phyloP scores from a whole-genome alignment of 2,888 invertebrate species.

The Caenorhabditis afra region DNA sequence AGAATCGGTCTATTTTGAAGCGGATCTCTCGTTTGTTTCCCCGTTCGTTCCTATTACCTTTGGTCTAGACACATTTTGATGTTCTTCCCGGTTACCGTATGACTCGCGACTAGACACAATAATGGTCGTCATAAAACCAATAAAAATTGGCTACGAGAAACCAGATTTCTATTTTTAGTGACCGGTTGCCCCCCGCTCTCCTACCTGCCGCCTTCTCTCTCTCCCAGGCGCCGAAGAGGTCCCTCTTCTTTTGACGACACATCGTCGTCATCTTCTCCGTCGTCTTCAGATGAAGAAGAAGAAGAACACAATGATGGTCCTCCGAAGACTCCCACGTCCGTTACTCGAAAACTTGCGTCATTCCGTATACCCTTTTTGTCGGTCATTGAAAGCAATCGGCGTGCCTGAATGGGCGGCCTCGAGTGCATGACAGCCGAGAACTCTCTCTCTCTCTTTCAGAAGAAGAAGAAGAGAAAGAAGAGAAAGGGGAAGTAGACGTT shows the following conservation, averaged over 20 bases:
- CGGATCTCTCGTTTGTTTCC: background rate
- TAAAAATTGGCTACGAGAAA: slow-evolving; percentile 29
- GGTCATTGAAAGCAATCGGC: slow-evolving; percentile 20
- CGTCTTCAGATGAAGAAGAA: slow-evolving; percentile 1
- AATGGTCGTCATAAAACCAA: slow-evolving; percentile 52
- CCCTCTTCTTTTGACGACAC: slow-evolving; percentile 6
- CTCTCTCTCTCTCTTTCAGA: background rate
- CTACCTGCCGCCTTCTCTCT: slow-evolving; percentile 12
- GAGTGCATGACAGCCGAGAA: background rate
- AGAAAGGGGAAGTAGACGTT: no score
- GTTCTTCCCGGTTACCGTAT: slow-evolving; percentile 35
- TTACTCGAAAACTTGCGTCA: slow-evolving; percentile 54
- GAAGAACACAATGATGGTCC: slow-evolving; percentile 37
- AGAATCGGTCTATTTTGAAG: slow-evolving; percentile 2
- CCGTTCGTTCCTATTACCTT: slow-evolving; percentile 10
- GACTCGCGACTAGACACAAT: slow-evolving; percentile 26
- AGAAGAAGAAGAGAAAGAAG: no score
- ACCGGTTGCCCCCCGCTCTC: slow-evolving; percentile 20
- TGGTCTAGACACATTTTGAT: slow-evolving; percentile 27
- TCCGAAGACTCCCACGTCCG: slow-evolving; percentile 46
- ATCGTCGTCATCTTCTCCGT: slow-evolving; percentile 31
- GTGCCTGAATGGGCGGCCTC: slow-evolving; percentile 19
- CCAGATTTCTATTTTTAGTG: slow-evolving; percentile 55
- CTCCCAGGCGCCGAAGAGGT: background rate
- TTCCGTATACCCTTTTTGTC: slow-evolving; percentile 26